A percentile compares a stretch with the other conserved stretches of the same genome.
Conservation (phyloP, 2,113 vertebrate genomes). For the Phodopus roborovskii region DNA sequence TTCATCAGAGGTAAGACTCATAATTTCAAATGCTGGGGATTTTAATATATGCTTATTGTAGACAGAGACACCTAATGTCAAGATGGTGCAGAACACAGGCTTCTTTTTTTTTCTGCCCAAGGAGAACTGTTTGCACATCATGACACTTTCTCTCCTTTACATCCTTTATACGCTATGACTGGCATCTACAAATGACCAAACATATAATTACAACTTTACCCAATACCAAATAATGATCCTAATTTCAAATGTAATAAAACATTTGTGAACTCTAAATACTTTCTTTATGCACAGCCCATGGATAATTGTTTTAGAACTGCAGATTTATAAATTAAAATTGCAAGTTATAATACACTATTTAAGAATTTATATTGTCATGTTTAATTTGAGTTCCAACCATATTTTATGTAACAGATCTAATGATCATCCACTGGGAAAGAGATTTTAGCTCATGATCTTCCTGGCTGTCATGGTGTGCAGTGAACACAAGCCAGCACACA, state of each 20-base stretch:
- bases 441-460: background rate
- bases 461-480: fast-evolving
- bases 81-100: no score
- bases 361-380: background rate
- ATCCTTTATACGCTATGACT: background rate
- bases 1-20: conserved; percentile 40
- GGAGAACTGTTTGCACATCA: background rate
- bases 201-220: background rate
- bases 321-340: background rate
- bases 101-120: background rate
- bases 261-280: conserved; percentile 27
- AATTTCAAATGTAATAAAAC: conserved; percentile 13
- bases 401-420: background rate
- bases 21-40: background rate
- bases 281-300: background rate
- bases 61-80: background rate
- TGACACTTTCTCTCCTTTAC: background rate
- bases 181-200: background rate
- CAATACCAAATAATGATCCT: background rate
- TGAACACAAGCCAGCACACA: background rate
- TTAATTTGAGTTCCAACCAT: background rate
- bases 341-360: background rate
- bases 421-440: no score
- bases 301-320: background rate
- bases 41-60: background rate